A percentile compares a stretch with the other conserved stretches of the same genome.
phyloP scores from a whole-genome alignment of 1,140 invertebrate genomes.

The Chelonus insularis region DNA sequence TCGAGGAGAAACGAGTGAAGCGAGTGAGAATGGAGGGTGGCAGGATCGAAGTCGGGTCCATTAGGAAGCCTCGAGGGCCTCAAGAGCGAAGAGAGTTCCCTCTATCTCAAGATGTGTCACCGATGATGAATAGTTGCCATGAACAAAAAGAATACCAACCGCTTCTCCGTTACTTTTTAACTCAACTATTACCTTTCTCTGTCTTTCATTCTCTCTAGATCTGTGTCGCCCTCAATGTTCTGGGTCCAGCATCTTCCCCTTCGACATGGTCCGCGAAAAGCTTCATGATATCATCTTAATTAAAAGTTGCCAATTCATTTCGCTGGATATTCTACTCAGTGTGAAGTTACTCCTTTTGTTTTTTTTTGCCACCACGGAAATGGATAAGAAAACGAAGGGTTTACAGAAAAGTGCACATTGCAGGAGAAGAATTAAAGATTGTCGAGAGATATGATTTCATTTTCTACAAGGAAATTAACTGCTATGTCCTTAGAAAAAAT shows the following conservation, averaged over 20 bases:
- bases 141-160: slow-evolving; percentile 61
- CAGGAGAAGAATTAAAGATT: neutral
- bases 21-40: slow-evolving; percentile 22
- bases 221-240: no score
- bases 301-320: slow-evolving; percentile 63
- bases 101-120: slow-evolving; percentile 60
- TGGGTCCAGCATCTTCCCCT: no score
- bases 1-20: slow-evolving; percentile 14
- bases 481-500: no score
- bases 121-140: slow-evolving; percentile 62
- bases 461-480: no score
- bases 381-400: slow-evolving; percentile 21
- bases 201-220: neutral
- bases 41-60: slow-evolving; percentile 42
- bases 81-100: slow-evolving; percentile 35
- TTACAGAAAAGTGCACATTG: slow-evolving; percentile 2
- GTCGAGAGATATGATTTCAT: no score
- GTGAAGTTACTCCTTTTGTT: slow-evolving; percentile 33
- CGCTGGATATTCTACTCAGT: slow-evolving; percentile 36
- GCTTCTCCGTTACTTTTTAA: slow-evolving; percentile 42
- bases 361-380: slow-evolving; percentile 31
- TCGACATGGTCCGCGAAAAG: neutral
- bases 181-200: slow-evolving; percentile 34
- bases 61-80: slow-evolving; percentile 51
- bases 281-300: slow-evolving; percentile 58